phyloP scores from a whole-genome alignment of 2,113 vertebrate genomes.

The Cinclus cinclus region DNA sequence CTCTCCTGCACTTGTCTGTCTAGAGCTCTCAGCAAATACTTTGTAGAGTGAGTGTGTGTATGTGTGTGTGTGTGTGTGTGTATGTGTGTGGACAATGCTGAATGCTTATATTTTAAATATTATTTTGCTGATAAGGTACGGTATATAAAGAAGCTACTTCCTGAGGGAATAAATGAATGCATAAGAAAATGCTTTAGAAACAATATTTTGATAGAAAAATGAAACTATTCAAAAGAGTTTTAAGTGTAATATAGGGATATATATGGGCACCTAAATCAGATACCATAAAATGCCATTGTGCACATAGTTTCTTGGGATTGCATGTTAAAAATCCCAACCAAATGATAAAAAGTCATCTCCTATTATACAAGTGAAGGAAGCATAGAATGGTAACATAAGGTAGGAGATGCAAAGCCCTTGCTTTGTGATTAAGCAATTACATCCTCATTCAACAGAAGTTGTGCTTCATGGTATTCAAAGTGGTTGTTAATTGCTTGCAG shows the following conservation, averaged over 20 bases:
- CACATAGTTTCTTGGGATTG: neutral
- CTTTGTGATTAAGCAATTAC: slow-evolving; percentile 24
- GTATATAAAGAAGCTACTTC: neutral
- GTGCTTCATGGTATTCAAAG: neutral
- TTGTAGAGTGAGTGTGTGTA: slow-evolving; percentile 12
- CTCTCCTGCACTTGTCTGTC: slow-evolving; percentile 65
- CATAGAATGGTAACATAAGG: neutral
- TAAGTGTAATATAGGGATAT: neutral
- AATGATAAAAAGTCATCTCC: neutral
- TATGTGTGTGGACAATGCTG: neutral
- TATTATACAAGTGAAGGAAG: neutral
- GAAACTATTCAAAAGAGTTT: neutral
- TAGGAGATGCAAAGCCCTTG: neutral
- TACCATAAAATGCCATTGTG: neutral
- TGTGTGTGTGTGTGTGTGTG: neutral
- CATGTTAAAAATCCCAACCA: neutral
- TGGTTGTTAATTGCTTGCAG: slow-evolving; percentile 13
- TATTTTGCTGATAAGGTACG: slow-evolving; percentile 16
- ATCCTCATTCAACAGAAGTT: slow-evolving; percentile 11
- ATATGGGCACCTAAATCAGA: neutral
- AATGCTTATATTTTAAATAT: slow-evolving; percentile 8
- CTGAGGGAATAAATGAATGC: neutral
- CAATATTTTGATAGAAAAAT: neutral
- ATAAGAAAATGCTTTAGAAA: neutral
- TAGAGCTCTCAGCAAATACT: slow-evolving; percentile 61